Percentiles rank a stretch among this genome's conserved stretches.
phyloP scores from a whole-genome alignment of 53 echinoderm and acorn worm species.

The Zoroaster sp. region DNA sequence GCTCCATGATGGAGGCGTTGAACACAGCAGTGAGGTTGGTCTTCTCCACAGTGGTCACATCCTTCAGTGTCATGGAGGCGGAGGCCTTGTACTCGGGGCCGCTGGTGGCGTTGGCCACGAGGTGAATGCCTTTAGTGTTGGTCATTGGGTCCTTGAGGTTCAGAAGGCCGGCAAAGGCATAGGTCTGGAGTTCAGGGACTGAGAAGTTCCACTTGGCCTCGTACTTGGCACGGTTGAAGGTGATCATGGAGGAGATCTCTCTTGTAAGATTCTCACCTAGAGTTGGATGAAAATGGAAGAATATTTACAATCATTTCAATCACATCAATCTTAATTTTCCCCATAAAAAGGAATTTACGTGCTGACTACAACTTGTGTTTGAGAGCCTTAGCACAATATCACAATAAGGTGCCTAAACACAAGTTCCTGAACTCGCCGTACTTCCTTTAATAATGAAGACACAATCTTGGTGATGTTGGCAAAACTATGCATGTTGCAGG shows the following conservation, averaged over 20 bases:
- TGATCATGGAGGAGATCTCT: constrained; percentile 76
- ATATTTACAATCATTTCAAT: not conserved
- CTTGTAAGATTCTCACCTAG: constrained; percentile 74
- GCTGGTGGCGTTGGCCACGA: constrained; percentile 78
- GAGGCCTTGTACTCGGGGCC: constrained; percentile 70
- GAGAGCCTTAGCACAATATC: too few relatives aligned
- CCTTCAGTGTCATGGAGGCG: constrained; percentile 77
- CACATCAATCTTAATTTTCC: not conserved
- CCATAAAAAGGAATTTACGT: too few relatives aligned
- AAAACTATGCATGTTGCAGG: too few relatives aligned
- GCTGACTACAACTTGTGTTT: too few relatives aligned
- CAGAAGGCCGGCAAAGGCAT: constrained; percentile 81
- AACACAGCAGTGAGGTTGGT: constrained; percentile 89
- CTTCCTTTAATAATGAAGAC: too few relatives aligned
- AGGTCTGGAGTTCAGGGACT: constrained; percentile 81
- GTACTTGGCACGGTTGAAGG: constrained; percentile 79
- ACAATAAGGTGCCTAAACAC: too few relatives aligned
- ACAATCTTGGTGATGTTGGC: too few relatives aligned
- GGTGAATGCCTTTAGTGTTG: constrained; percentile 61
- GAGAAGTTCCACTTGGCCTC: constrained; percentile 91
- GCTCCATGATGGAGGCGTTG: constrained; percentile 75
- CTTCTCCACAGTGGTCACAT: constrained; percentile 46
- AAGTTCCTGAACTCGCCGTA: too few relatives aligned
- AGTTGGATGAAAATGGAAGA: not conserved
- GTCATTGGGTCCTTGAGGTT: constrained; percentile 63